Evolutionary conservation across 1,140 invertebrate genomes (phyloP).

Genomic region (Eueides isabella): DNA sequence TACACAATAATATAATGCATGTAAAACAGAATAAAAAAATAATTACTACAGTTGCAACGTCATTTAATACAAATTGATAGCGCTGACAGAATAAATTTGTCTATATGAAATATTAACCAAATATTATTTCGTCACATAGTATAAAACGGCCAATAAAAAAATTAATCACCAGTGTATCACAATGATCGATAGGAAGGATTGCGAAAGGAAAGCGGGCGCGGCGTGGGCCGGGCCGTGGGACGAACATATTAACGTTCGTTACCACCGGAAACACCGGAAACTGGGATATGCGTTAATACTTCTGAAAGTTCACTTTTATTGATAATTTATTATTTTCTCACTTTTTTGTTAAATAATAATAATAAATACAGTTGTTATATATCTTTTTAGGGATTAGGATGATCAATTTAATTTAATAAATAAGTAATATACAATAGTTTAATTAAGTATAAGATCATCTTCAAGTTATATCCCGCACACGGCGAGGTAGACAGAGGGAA

Average conservation of each 20-base stretch:
- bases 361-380: neutral
- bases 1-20: too few relatives aligned
- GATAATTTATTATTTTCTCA: neutral
- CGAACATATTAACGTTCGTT: neutral
- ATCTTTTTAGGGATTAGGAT: too few relatives aligned
- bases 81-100: too few relatives aligned
- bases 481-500: too few relatives aligned
- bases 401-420: too few relatives aligned
- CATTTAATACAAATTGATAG: too few relatives aligned
- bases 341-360: neutral
- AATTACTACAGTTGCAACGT: too few relatives aligned
- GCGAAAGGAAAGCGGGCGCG: slow-evolving; percentile 11
- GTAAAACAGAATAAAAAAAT: too few relatives aligned
- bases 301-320: neutral
- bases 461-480: too few relatives aligned
- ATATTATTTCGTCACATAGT: neutral
- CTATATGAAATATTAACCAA: too few relatives aligned
- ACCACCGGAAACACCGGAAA: neutral
- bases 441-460: too few relatives aligned
- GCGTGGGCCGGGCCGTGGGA: slow-evolving; percentile 9
- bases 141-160: neutral
- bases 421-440: too few relatives aligned
- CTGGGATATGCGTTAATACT: neutral
- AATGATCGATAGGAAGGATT: slow-evolving; percentile 6
- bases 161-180: neutral